phyloP scores from a whole-genome alignment of 2,888 invertebrate species.

The Drosophila sordidapex region DNA sequence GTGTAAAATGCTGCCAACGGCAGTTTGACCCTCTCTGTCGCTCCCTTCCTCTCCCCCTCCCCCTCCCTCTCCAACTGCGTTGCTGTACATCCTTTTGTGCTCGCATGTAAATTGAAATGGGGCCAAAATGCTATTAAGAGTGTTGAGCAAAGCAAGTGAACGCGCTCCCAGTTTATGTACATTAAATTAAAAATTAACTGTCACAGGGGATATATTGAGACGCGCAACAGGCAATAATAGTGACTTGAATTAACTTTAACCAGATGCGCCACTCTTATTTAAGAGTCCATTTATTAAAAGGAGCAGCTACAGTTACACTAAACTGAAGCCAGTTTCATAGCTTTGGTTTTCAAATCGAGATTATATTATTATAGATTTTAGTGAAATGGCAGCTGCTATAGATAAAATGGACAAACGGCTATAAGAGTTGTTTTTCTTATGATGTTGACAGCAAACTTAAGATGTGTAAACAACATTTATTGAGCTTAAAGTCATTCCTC shows the following conservation, averaged over 20 bases:
- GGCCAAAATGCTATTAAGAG: slow-evolving; percentile 73
- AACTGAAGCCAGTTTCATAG: not conserved
- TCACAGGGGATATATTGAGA: slow-evolving; percentile 63
- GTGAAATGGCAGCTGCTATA: not conserved
- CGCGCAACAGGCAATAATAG: slow-evolving; percentile 28
- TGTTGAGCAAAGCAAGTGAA: slow-evolving; percentile 53
- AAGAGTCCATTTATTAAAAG: not conserved
- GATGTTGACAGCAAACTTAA: not conserved
- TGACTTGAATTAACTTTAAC: slow-evolving; percentile 17
- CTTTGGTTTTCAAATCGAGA: not conserved
- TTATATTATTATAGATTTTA: not conserved
- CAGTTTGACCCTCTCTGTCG: slow-evolving; percentile 45
- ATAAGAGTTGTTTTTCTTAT: not conserved
- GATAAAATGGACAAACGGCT: not conserved
- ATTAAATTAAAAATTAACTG: slow-evolving; percentile 79
- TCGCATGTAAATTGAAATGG: slow-evolving; percentile 76
- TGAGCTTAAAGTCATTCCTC: not conserved
- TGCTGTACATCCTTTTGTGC: slow-evolving; percentile 40
- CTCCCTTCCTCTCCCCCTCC: not conserved
- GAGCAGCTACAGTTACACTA: not conserved
- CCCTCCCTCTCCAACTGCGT: slow-evolving; percentile 2
- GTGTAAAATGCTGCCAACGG: slow-evolving; percentile 66
- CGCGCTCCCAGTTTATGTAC: slow-evolving; percentile 58
- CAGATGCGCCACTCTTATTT: not conserved
- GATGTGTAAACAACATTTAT: not conserved